phyloP scores from a whole-genome alignment of 2,888 invertebrate species.

The Tenthredo distinguenda region DNA sequence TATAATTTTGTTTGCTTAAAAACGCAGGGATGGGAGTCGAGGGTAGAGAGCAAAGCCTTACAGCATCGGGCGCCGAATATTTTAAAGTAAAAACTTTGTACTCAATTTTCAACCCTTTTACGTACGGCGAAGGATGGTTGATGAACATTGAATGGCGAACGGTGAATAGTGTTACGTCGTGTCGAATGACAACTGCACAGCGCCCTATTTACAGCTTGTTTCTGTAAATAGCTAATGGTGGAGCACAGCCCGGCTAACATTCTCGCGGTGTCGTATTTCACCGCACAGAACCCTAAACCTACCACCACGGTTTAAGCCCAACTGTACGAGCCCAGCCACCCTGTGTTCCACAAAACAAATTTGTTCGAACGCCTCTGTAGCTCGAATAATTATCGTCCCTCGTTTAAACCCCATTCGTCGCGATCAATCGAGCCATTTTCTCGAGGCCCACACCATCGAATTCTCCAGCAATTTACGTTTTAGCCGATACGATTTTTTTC shows the following conservation, averaged over 20 bases:
- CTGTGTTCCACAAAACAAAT: slow-evolving; percentile 40
- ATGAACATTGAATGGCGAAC: slow-evolving; percentile 25
- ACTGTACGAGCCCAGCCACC: slow-evolving; percentile 30
- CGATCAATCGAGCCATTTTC: slow-evolving; percentile 43
- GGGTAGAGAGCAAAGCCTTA: not conserved
- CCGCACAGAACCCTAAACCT: slow-evolving; percentile 51
- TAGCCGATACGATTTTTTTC: not conserved
- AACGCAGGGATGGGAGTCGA: not conserved
- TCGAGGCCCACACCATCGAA: not conserved
- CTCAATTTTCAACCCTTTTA: not conserved
- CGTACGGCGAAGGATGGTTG: not conserved
- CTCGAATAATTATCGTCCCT: slow-evolving; percentile 50
- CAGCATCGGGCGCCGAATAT: not conserved
- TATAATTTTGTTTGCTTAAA: not conserved
- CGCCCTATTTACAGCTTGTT: slow-evolving; percentile 74
- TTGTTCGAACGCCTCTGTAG: slow-evolving; percentile 41
- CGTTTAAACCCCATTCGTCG: slow-evolving; percentile 42
- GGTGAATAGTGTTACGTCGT: slow-evolving; percentile 56
- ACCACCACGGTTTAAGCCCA: slow-evolving; percentile 44
- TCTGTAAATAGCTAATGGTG: slow-evolving; percentile 77
- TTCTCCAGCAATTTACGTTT: not conserved
- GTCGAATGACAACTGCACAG: slow-evolving; percentile 67
- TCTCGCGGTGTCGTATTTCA: slow-evolving; percentile 52
- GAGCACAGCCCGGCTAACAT: slow-evolving; percentile 51
- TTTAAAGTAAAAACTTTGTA: not conserved